Percentiles rank a stretch among this genome's conserved stretches.
These are phyloP conservation scores for Regulus satrapa DNA, from an alignment of 2,113 vertebrate genomes.

Conservation along the genomic window DNA sequence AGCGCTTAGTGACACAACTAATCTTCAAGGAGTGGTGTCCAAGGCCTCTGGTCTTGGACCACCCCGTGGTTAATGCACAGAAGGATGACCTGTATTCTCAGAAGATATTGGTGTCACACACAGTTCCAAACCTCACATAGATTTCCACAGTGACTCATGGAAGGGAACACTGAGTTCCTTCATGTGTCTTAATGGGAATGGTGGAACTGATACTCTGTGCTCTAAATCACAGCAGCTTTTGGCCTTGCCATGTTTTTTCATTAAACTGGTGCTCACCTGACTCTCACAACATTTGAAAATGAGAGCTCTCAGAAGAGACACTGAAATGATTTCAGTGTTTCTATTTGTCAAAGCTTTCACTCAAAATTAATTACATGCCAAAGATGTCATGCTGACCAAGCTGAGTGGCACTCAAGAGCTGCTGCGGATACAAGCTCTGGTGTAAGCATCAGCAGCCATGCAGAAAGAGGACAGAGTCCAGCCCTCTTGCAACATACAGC, in stretches of 20 bases:
- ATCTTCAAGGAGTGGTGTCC: background rate
- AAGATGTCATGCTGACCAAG: background rate
- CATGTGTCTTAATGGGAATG: background rate
- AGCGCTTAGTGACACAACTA: background rate
- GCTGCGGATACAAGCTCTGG: background rate
- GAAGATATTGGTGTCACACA: background rate
- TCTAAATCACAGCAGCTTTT: background rate
- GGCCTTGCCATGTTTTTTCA: background rate
- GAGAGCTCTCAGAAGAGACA: background rate
- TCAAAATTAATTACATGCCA: slow-evolving; percentile 22
- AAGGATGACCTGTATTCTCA: background rate
- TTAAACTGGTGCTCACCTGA: background rate
- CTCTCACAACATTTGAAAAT: background rate
- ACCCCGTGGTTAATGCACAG: background rate
- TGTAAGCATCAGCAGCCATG: background rate
- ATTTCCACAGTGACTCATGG: background rate
- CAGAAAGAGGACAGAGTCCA: background rate
- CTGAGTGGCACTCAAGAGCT: background rate
- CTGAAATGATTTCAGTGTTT: background rate
- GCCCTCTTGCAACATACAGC: background rate
- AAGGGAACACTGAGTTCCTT: background rate
- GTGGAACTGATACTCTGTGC: rapidly evolving
- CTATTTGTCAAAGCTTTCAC: slow-evolving; percentile 24
- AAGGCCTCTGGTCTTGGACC: background rate
- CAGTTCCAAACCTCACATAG: rapidly evolving